phyloP scores from a whole-genome alignment of 2,113 vertebrate genomes.

The Otocyon megalotis region DNA sequence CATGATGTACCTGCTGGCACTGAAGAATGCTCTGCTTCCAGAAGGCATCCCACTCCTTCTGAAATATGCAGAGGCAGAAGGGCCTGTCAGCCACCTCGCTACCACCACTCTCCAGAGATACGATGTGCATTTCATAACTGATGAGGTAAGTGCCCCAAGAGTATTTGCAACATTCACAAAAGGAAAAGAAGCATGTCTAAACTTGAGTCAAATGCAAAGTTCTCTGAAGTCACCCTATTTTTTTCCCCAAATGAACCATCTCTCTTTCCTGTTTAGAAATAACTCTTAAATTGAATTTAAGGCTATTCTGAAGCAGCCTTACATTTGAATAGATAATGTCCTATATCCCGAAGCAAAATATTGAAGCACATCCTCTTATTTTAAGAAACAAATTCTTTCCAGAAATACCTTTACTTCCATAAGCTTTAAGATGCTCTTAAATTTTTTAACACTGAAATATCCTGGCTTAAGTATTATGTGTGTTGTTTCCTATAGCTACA shows the following conservation, averaged over 20 bases:
- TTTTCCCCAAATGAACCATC: background rate
- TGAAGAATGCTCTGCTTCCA: constrained; percentile 95
- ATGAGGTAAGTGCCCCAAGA: constrained; percentile 88
- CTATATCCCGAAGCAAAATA: background rate
- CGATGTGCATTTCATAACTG: constrained; percentile 88
- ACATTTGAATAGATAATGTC: background rate
- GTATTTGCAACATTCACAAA: background rate
- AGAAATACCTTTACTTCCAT: background rate
- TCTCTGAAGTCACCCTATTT: background rate
- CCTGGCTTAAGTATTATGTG: background rate
- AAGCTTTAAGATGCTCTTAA: background rate
- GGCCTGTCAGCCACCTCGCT: constrained; percentile 91
- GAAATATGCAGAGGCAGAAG: constrained; percentile 92
- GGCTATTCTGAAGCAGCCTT: background rate
- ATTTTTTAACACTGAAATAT: constrained; percentile 9
- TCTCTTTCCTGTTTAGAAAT: constrained; percentile 45
- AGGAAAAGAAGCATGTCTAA: background rate
- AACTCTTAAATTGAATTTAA: background rate
- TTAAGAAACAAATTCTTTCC: constrained; percentile 34
- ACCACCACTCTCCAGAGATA: constrained; percentile 95
- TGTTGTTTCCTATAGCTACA: background rate
- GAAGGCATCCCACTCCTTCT: constrained; percentile 94
- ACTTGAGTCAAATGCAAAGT: background rate
- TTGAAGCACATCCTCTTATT: background rate
- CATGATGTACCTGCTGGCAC: constrained; percentile 93